These are phyloP conservation scores for Labrus mixtus DNA, from an alignment of 2,113 vertebrate genomes.

Conservation along the genomic window DNA sequence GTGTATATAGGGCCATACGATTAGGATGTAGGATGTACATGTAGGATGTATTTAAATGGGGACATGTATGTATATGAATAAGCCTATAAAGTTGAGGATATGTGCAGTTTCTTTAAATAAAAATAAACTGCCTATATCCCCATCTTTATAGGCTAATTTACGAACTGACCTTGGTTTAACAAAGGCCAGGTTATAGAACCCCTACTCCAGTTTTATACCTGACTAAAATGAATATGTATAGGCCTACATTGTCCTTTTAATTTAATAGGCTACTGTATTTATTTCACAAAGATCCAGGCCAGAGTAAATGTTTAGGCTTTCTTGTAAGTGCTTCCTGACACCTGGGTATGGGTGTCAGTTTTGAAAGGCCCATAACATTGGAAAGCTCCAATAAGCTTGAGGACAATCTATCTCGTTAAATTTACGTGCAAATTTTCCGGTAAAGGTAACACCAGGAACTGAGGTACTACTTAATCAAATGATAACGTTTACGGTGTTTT, in stretches of 20 bases:
- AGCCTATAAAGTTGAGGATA: no score
- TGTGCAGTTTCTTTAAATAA: no score
- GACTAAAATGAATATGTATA: neutral
- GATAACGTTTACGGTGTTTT: conserved; percentile 76
- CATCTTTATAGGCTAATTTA: no score
- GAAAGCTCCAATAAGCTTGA: conserved; percentile 17
- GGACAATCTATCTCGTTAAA: conserved; percentile 41
- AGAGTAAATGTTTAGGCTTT: neutral
- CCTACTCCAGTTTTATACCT: neutral
- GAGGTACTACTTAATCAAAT: conserved; percentile 64
- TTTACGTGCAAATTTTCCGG: conserved; percentile 32
- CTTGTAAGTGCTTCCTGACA: neutral
- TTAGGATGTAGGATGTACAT: no score
- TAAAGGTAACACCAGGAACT: conserved; percentile 49
- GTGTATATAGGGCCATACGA: no score
- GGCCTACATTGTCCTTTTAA: neutral
- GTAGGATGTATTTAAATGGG: no score
- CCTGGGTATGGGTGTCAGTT: neutral
- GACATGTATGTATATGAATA: no score
- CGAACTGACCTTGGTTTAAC: no score
- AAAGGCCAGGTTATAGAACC: no score
- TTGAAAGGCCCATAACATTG: conserved; percentile 26
- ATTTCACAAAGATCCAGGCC: neutral
- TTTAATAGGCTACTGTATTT: neutral
- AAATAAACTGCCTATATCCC: no score